Percentiles rank a stretch among this genome's conserved stretches.
Conservation (phyloP, 2,888 invertebrate species). For the Geophilus truncorum region DNA sequence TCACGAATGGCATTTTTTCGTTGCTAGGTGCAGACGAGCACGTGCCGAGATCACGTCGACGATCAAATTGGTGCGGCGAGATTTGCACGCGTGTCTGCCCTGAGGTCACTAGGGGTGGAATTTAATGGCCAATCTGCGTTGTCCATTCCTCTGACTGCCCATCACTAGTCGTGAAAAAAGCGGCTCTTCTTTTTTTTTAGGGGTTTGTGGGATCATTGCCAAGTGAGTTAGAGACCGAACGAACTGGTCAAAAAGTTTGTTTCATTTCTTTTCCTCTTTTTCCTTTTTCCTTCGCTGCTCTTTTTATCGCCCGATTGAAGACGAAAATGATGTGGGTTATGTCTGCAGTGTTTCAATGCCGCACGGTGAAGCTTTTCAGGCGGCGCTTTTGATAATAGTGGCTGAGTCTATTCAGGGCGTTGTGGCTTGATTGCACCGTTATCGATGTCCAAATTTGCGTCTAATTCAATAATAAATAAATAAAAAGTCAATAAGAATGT, state of each 20-base stretch:
- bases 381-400: not conserved
- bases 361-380: not conserved
- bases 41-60: constrained; percentile 21
- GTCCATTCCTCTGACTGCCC: constrained; percentile 24
- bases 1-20: not conserved
- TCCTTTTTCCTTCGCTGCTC: constrained; percentile 5
- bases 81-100: constrained; percentile 25
- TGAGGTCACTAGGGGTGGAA: constrained; percentile 6
- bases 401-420: not conserved
- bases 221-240: constrained; percentile 10
- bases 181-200: not conserved
- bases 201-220: constrained; percentile 19
- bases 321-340: constrained; percentile 1
- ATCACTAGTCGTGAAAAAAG: constrained; percentile 9
- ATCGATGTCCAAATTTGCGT: too few species aligned
- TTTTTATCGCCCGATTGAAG: constrained; percentile 22
- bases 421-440: too few species aligned
- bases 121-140: constrained; percentile 25
- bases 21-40: not conserved
- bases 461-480: too few species aligned
- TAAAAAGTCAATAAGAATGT: too few species aligned
- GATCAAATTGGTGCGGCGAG: constrained; percentile 27
- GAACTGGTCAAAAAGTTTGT: constrained; percentile 1
- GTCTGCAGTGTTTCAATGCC: not conserved
- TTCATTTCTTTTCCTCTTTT: not conserved